Conservation (phyloP, 2,888 invertebrate genomes). For the Amiota mariae region DNA sequence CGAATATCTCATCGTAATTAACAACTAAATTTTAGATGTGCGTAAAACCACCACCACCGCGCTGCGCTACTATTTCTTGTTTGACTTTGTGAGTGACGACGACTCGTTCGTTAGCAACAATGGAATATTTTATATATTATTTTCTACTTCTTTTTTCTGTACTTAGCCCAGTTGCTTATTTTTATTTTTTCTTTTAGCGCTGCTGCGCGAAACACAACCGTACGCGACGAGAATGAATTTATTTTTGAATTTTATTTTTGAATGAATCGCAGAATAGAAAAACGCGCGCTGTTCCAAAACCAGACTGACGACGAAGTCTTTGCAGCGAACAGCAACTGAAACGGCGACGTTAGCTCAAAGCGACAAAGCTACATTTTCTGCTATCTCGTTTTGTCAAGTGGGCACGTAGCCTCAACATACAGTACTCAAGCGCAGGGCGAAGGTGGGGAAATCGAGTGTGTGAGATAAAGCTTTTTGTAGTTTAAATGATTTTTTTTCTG, state of each 20-base stretch:
- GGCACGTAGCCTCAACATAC: constrained; percentile 13
- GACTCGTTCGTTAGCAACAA: constrained; percentile 60
- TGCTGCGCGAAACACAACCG: constrained; percentile 67
- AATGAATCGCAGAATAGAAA: constrained; percentile 68
- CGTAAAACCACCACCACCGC: constrained; percentile 48
- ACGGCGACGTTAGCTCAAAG: constrained; percentile 31
- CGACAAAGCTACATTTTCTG: constrained; percentile 56
- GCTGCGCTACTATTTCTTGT: constrained; percentile 25
- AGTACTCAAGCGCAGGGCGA: no score
- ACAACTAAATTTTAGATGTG: no score
- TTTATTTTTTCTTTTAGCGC: constrained; percentile 44
- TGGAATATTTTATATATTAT: constrained; percentile 37
- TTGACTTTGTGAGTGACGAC: no score
- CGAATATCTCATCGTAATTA: no score
- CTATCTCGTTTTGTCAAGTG: constrained; percentile 36
- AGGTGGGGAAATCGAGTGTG: constrained; percentile 9
- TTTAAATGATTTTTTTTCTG: constrained; percentile 34
- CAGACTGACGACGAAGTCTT: constrained; percentile 34
- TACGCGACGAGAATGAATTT: constrained; percentile 67
- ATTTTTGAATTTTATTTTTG: no score
- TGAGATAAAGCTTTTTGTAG: constrained; percentile 53
- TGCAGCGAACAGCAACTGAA: constrained; percentile 47
- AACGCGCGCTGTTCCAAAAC: constrained; percentile 53
- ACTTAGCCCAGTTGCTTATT: constrained; percentile 38
- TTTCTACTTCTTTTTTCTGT: no score